Percentiles rank a stretch among this genome's conserved stretches.
Evolutionary conservation across 2,888 invertebrate species (phyloP).

Genomic region (Apotomis turbidana): DNA sequence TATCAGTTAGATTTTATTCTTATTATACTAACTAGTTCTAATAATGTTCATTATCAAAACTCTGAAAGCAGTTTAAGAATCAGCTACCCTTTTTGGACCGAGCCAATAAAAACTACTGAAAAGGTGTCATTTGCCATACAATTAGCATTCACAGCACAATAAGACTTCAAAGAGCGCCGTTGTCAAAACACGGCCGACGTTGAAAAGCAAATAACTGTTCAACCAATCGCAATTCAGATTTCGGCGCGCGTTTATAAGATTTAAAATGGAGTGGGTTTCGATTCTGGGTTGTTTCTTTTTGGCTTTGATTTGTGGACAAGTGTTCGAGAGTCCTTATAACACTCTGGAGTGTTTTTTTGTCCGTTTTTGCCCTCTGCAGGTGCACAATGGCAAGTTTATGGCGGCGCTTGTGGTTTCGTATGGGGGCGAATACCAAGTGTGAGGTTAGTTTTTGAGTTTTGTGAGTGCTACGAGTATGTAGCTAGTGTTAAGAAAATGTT

Average conservation of each 20-base stretch:
- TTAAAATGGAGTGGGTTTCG: constrained; percentile 7
- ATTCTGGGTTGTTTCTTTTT: not conserved
- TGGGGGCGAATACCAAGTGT: constrained; percentile 30
- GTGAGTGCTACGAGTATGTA: constrained; percentile 15
- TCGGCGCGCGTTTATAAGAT: not conserved
- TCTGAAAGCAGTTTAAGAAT: not conserved
- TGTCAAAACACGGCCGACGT: constrained; percentile 70
- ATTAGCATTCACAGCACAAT: constrained; percentile 56
- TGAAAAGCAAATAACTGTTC: constrained; percentile 12
- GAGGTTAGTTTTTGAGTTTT: constrained; percentile 11
- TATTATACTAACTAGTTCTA: too few species aligned
- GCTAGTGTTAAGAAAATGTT: not conserved
- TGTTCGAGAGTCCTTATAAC: constrained; percentile 53
- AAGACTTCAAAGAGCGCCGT: constrained; percentile 67
- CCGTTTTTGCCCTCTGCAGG: constrained; percentile 69
- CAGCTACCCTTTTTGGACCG: constrained; percentile 8
- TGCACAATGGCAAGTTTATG: constrained; percentile 71
- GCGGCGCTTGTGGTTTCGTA: constrained; percentile 68
- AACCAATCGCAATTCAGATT: not conserved
- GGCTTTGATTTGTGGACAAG: constrained; percentile 40
- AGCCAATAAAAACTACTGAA: constrained; percentile 34
- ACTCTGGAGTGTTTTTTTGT: constrained; percentile 47
- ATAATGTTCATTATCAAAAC: too few species aligned
- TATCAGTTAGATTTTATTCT: too few species aligned
- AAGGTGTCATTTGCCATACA: constrained; percentile 52